Evolutionary conservation across 2,888 invertebrate genomes (phyloP).

Genomic region (Pseudolycoriella hygida): DNA sequence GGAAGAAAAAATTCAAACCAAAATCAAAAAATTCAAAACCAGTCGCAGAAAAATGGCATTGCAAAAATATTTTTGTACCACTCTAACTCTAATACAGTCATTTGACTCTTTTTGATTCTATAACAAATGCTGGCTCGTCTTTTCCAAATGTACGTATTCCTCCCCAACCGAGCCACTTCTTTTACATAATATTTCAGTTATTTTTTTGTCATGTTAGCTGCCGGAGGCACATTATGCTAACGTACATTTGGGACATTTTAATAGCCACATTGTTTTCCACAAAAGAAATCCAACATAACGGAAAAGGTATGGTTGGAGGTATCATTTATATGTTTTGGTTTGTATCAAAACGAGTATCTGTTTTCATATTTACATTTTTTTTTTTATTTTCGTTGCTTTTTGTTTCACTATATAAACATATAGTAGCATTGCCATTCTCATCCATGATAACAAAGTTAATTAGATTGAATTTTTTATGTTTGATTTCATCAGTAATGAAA

Average conservation of each 20-base stretch:
- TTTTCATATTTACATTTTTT: no score
- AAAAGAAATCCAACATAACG: slow-evolving; percentile 1
- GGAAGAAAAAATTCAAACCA: not conserved
- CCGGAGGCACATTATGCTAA: slow-evolving; percentile 1
- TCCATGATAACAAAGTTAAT: slow-evolving; percentile 1
- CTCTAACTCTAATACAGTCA: no score
- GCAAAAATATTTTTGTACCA: not conserved
- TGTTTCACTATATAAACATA: no score
- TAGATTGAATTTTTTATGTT: slow-evolving; percentile 1
- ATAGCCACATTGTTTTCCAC: slow-evolving; percentile 1
- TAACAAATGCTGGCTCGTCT: no score
- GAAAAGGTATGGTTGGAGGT: not conserved
- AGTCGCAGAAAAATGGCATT: not conserved
- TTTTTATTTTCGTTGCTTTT: no score
- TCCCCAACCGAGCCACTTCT: not conserved
- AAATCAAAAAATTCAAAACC: slow-evolving; percentile 1
- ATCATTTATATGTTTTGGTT: no score
- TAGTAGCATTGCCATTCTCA: no score
- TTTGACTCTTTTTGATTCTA: no score
- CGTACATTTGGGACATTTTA: slow-evolving; percentile 1
- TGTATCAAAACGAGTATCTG: no score
- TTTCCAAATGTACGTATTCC: no score
- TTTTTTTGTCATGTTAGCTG: slow-evolving; percentile 1
- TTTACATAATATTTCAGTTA: slow-evolving; percentile 1
- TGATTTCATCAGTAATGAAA: not conserved